phyloP scores from a whole-genome alignment of 2,888 invertebrate species.

The Eristalinus aeneus region DNA sequence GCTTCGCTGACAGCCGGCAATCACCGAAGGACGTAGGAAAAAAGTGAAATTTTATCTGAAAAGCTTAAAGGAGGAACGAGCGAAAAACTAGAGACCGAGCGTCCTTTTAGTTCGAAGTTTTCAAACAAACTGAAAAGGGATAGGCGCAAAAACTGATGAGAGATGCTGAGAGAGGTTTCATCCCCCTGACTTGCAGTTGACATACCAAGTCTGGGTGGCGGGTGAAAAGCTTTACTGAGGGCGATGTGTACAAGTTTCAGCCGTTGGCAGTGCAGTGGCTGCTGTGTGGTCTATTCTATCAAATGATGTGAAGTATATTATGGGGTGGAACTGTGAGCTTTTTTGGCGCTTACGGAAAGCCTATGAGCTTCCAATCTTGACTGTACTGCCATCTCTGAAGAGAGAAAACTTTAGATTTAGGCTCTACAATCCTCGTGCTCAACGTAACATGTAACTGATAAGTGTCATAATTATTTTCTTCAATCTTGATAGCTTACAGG shows the following conservation, averaged over 20 bases:
- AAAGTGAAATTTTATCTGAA: not conserved
- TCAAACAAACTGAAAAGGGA: slow-evolving; percentile 52
- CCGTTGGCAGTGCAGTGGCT: not conserved
- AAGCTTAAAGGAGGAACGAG: not conserved
- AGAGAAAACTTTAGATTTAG: no score
- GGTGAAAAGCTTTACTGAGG: not conserved
- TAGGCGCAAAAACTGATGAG: not conserved
- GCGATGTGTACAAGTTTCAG: not conserved
- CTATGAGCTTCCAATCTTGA: not conserved
- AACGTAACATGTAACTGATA: no score
- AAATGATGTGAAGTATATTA: not conserved
- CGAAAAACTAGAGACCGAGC: not conserved
- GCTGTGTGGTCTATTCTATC: no score
- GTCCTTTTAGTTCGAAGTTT: slow-evolving; percentile 39
- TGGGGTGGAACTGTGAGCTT: not conserved
- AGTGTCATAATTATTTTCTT: no score
- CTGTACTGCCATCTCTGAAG: not conserved
- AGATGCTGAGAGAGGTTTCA: slow-evolving; percentile 37
- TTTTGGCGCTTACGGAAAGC: not conserved
- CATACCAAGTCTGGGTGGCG: not conserved
- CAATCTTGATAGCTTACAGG: no score
- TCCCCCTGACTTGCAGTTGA: not conserved
- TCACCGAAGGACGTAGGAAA: not conserved
- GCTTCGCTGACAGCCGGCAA: not conserved
- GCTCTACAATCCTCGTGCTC: no score